Base-by-base conservation (phyloP, 2,797 vertebrate species). In the Cyprinella venusta region DNA sequence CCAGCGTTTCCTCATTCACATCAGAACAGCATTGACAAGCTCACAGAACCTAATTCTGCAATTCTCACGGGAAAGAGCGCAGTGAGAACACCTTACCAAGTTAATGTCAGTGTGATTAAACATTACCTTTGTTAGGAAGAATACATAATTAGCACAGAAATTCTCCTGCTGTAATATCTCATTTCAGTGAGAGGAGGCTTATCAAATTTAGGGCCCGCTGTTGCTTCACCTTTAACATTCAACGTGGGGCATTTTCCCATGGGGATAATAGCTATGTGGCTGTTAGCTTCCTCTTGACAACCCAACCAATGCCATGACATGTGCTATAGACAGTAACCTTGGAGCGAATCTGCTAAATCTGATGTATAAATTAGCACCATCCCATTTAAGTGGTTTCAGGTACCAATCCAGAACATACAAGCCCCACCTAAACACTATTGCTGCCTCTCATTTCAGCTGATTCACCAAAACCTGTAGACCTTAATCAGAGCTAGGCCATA, bases 51-150 rank as follows among this genome's bases (percentile, higher is more conserved):
- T 26, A 26, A 8, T 30, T 26, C 40, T n/a, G 12, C 26, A 10
- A 64, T 48, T 64, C 79, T 50, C 54, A 5, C 5, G 12, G 21
- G 40, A 48, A 56, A 7, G 8, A 42, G 18, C 5, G 5, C 67
- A n/a, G 38, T 30, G 21, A n/a, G 54, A 61, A 81, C 56, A 75
- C 30, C 59, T 24, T 65, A 71, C 38, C 18, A 15, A 65, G 30
- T 38, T 74, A 50, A 81, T 40, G 70, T 54, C 80, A 9, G 16
- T 1, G 1, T 50, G 33, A 75, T 75, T 75, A 75, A 65, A 64
- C 56, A 72, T 36, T 75, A 13, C n/a, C 21, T 75, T 52, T 52
- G 33, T 74, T n/a, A 79, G 63, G 12, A 75, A 64, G 54, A 81
- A 75, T 38, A 15, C 59, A 52, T 81, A 75, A 75, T 75, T 75